Conservation (phyloP, 1,140 invertebrate species). For the Phenacoccus solenopsis region DNA sequence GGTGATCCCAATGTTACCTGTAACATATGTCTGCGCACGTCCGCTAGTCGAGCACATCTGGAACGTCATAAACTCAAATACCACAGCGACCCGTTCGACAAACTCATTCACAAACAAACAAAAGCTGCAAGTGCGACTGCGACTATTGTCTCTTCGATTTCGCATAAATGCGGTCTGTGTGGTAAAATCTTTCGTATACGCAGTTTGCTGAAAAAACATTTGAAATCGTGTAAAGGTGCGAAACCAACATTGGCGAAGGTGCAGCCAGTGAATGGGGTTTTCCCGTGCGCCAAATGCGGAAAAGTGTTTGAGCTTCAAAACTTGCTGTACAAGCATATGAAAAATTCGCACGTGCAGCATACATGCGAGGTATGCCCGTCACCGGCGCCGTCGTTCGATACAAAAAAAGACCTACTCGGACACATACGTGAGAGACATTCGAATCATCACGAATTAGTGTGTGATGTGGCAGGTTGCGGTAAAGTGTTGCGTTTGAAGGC, state of each 20-base stretch:
- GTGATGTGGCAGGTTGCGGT: constrained; percentile 36
- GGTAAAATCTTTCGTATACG: constrained; percentile 27
- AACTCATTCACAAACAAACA: constrained; percentile 15
- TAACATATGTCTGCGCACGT: constrained; percentile 43
- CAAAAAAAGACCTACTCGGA: constrained; percentile 44
- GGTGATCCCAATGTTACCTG: constrained; percentile 46
- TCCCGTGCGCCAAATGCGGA: constrained; percentile 24
- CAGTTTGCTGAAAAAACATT: constrained; percentile 27
- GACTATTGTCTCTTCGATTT: too few species aligned
- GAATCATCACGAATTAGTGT: constrained; percentile 40
- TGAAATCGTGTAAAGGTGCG: constrained; percentile 28
- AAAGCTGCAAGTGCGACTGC: neutral
- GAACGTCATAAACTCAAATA: constrained; percentile 45
- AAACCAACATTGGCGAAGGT: constrained; percentile 1
- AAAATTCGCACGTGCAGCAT: constrained; percentile 20
- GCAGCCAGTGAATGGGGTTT: constrained; percentile 22
- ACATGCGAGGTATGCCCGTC: constrained; percentile 25
- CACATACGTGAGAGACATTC: constrained; percentile 45
- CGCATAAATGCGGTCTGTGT: constrained; percentile 28
- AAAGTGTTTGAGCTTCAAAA: constrained; percentile 23
- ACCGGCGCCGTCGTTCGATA: constrained; percentile 37
- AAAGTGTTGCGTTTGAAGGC: constrained; percentile 42
- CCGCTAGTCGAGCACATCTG: constrained; percentile 44
- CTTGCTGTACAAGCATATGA: constrained; percentile 23
- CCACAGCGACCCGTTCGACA: constrained; percentile 32